These are phyloP conservation scores for Habroteleia sp. DNA, from an alignment of 2,888 invertebrate genomes.

Conservation along the genomic window DNA sequence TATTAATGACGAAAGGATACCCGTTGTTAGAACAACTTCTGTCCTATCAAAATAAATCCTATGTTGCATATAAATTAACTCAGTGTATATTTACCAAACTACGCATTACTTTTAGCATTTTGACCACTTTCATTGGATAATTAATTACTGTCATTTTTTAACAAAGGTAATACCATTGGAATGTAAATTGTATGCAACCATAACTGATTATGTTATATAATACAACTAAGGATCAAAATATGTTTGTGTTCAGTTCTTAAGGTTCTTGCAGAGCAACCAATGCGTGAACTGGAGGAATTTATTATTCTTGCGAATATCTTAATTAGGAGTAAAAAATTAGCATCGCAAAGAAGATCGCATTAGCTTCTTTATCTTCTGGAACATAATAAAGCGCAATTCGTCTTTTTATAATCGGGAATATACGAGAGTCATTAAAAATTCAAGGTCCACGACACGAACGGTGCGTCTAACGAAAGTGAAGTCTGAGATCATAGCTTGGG, in stretches of 20 bases:
- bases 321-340: constrained; percentile 25
- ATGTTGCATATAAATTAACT: constrained; percentile 1
- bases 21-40: constrained; percentile 3
- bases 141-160: too few species aligned
- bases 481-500: constrained; percentile 33
- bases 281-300: constrained; percentile 23
- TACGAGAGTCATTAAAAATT: constrained; percentile 34
- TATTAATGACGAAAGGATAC: constrained; percentile 19
- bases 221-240: constrained; percentile 4
- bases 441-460: constrained; percentile 49
- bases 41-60: neutral
- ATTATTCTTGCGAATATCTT: constrained; percentile 31
- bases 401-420: constrained; percentile 16
- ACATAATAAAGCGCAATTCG: constrained; percentile 15
- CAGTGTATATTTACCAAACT: too few species aligned
- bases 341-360: constrained; percentile 5
- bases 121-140: too few species aligned
- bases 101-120: too few species aligned
- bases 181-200: too few species aligned
- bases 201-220: constrained; percentile 7
- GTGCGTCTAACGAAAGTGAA: constrained; percentile 24
- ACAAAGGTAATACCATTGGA: too few species aligned
- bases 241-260: constrained; percentile 27
- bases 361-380: neutral
- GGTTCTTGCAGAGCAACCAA: constrained; percentile 7